Evolutionary conservation across 2,113 vertebrate genomes (phyloP).

Genomic region (Dermatemys mawii): DNA sequence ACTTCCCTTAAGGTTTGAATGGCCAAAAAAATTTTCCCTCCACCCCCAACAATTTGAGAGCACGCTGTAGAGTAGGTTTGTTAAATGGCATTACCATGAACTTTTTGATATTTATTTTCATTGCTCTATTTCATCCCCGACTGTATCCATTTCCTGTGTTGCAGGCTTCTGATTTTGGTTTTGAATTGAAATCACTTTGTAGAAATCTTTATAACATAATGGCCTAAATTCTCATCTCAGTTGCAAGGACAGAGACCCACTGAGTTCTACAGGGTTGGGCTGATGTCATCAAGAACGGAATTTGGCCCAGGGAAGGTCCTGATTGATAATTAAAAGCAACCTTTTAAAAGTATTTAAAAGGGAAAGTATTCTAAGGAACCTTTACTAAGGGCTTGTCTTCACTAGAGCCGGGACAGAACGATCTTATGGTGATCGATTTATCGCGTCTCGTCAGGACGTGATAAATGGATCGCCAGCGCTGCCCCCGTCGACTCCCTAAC

Average conservation of each 20-base stretch:
- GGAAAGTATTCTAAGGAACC: not conserved
- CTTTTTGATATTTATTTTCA: slow-evolving; percentile 49
- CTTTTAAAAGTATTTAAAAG: not conserved
- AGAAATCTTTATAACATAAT: not conserved
- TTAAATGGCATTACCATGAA: slow-evolving; percentile 50
- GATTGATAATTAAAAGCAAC: not conserved
- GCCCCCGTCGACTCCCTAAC: too few species aligned
- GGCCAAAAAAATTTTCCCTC: not conserved
- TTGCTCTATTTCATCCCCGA: slow-evolving; percentile 19
- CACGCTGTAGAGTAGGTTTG: not conserved
- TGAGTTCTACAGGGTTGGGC: accelerated
- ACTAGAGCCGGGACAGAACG: too few species aligned
- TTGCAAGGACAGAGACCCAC: not conserved
- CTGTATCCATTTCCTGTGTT: not conserved
- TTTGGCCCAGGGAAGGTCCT: not conserved
- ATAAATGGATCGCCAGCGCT: too few species aligned
- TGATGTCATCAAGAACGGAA: not conserved
- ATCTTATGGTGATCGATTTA: too few species aligned
- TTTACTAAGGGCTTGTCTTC: too few species aligned
- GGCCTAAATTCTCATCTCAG: not conserved
- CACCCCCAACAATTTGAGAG: not conserved
- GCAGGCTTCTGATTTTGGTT: slow-evolving; percentile 30
- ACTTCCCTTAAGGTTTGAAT: slow-evolving; percentile 23
- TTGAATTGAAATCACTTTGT: slow-evolving; percentile 42
- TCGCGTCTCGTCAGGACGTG: too few species aligned